Base-by-base conservation (phyloP, 2,797 vertebrate genomes). In the Graptemys geographica region DNA sequence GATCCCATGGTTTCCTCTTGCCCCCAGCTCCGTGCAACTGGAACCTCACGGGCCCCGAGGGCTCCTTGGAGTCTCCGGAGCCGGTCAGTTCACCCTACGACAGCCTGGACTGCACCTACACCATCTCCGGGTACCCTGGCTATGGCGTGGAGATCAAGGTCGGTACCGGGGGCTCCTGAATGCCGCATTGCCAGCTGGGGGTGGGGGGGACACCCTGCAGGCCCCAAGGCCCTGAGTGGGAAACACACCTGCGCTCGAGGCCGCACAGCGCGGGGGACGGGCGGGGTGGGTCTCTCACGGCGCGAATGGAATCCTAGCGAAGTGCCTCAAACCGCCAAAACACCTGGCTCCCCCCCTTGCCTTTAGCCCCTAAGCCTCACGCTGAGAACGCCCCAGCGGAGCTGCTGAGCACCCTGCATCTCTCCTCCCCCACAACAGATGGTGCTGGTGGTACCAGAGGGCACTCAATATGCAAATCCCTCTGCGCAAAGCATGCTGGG, bases 101-200 rank as follows among this genome's bases (percentile, higher is more conserved):
- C 51, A 97, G 98, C 53, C 82, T 98, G 86, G 99, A 99, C 96
- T 99, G 99, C 95, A 98, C 97, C 97, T 99, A 99, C 98, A 98
- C 98, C 83, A 98, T 99, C 97, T 98, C 98, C 0, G 99, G 99
- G 79, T 99, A 99, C 86, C 98, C 98, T 65, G 99, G 99, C 95
- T 99, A 99, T 1, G 99, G 99, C 1, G 99, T 99, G 78, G 99
- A 99, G 98, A 99, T 99, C 96, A 99, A 99, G 99, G 99, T 99
- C 95, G 98, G 99, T 96, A 53, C 49, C 19, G 2, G 11, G 19
- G 65, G 19, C 16, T n/a, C 19, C 65, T 37, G n/a, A 37, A 72
- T 59, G 57, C 27, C 5, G 5, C 57, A 31, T 59, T 27, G 3
- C 5, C 57, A 59, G 57, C 28, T 28, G 1, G 57, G 6, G 27